Base-by-base conservation (phyloP, 2,797 vertebrate species). In the Cynopterus sphinx region DNA sequence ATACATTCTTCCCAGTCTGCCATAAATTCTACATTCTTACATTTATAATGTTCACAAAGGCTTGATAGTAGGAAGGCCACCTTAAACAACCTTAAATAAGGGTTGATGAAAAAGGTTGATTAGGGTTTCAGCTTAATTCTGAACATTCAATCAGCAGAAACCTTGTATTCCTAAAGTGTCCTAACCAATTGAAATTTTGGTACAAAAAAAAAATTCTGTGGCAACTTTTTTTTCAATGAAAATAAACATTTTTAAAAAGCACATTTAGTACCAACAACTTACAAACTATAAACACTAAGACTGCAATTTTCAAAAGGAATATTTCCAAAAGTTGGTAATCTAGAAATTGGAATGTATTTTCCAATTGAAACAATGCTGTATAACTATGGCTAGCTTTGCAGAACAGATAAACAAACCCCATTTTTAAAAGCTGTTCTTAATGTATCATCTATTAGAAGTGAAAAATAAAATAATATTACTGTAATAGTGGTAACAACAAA, bases 251-350 rank as follows among this genome's bases (percentile, higher is more conserved):
- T 43, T 49, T n/a, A 59, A 87, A 92, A 78, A 93, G 19, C 26
- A n/a, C 26, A 39, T 85, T 92, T 88, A 97, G 77, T 61, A 95
- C 19, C 57, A 81, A 96, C 19, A 96, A 87, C 31, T 74, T 95
- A 92, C 15, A 94, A 96, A 94, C 36, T 90, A 92, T 36, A 75
- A 70, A 71, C 63, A 87, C 31, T 33, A 83, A 73, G 36, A 87
- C 55, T 57, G 59, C 26, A 93, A 78, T 90, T 89, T 74, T 13
- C 43, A 85, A 93, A 92, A 57, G 41, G 86, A 82, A 70, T 78
- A 26, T 55, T 96, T 89, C 53, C 39, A 77, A 94, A 93, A 55
- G 21, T 57, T 78, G 39, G 26, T 89, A 59, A 91, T 65, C 21
- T 89, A 90, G 82, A 91, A 95, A 31, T 46, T 87, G 53, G 51